phyloP scores from a whole-genome alignment of 2,797 vertebrate genomes.

The Ispidina lecontei region DNA sequence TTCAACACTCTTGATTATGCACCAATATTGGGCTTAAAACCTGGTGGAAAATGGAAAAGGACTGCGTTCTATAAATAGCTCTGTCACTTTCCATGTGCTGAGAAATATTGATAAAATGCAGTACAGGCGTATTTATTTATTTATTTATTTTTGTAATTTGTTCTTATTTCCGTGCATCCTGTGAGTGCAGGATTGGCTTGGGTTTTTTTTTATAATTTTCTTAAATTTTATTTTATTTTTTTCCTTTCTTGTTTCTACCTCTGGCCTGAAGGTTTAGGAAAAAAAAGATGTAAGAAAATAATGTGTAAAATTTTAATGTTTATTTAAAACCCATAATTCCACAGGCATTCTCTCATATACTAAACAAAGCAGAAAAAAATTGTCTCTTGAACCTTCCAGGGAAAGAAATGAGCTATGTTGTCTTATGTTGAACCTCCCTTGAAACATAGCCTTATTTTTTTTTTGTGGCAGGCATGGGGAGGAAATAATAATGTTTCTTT shows the following conservation, averaged over 20 bases:
- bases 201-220: not conserved
- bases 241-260: not conserved
- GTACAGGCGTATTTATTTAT: not conserved
- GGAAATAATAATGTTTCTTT: not conserved
- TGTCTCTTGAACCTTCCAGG: not conserved
- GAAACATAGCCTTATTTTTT: not conserved
- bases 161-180: not conserved
- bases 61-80: not conserved
- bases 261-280: not conserved
- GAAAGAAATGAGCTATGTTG: not conserved
- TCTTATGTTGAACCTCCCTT: not conserved
- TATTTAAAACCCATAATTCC: not conserved
- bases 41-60: not conserved
- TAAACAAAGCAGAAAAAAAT: not conserved
- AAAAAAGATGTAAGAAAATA: not conserved
- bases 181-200: not conserved
- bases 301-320: not conserved
- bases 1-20: not conserved
- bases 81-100: not conserved
- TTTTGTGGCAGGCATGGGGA: not conserved
- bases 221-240: too few relatives aligned
- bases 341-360: not conserved
- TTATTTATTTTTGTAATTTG: not conserved
- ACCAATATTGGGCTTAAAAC: not conserved
- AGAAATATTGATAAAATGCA: not conserved